These are phyloP conservation scores for Notocelia uddmanniana DNA, from an alignment of 2,888 invertebrate genomes.

Conservation along the genomic window DNA sequence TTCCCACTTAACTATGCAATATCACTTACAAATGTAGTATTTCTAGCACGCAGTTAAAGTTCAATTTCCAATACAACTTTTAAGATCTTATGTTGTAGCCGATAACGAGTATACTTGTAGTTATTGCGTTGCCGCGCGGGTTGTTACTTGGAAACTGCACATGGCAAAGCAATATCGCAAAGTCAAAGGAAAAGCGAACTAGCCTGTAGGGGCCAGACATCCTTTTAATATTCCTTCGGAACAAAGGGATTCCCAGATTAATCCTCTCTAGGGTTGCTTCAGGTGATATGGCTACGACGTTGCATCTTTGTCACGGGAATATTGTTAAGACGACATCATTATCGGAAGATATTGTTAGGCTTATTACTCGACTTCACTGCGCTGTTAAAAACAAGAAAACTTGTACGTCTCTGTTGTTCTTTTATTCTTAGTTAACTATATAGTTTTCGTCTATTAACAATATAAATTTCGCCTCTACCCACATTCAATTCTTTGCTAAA, in stretches of 20 bases:
- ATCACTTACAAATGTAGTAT: neutral
- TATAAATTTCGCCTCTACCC: too few species aligned
- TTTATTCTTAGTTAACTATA: too few species aligned
- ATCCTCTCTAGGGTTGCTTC: neutral
- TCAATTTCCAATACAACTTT: neutral
- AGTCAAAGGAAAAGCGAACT: slow-evolving; percentile 19
- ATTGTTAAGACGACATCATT: too few species aligned
- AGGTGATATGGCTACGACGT: too few species aligned
- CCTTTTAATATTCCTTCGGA: slow-evolving; percentile 9
- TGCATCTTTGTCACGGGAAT: too few species aligned
- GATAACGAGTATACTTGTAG: neutral
- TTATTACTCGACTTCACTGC: too few species aligned
- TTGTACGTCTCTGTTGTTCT: too few species aligned
- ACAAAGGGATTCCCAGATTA: neutral
- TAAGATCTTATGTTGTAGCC: neutral
- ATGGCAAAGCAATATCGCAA: slow-evolving; percentile 17
- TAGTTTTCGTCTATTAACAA: too few species aligned
- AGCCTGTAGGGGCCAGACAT: slow-evolving; percentile 12
- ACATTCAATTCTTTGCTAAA: too few species aligned
- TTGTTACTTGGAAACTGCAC: slow-evolving; percentile 9
- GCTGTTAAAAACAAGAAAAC: too few species aligned
- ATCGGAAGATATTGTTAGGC: too few species aligned
- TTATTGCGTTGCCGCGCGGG: neutral
- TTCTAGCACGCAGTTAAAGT: neutral
- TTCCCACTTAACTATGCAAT: neutral